Evolutionary conservation across 2,888 invertebrate genomes (phyloP).

Genomic region (Adelognathus sp.): DNA sequence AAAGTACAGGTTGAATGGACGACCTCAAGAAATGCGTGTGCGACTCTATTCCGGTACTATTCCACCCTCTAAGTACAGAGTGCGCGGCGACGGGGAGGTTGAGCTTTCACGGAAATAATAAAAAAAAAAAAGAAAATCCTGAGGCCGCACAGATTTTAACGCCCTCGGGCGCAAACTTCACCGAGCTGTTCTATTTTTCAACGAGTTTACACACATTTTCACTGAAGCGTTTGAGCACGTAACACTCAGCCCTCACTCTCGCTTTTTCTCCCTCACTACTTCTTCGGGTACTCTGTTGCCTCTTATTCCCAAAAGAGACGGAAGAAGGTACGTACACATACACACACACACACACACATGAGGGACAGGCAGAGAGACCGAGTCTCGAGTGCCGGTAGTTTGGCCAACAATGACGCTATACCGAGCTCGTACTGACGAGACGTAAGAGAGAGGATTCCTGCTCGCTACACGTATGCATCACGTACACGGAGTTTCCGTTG

Average conservation of each 20-base stretch:
- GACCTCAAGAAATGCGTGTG: not conserved
- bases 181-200: constrained; percentile 74
- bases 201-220: constrained; percentile 67
- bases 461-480: constrained; percentile 35
- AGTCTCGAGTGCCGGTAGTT: constrained; percentile 73
- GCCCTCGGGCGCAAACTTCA: constrained; percentile 67
- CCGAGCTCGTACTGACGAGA: constrained; percentile 37
- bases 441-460: constrained; percentile 32
- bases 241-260: constrained; percentile 67
- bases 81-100: constrained; percentile 47
- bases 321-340: not conserved
- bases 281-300: constrained; percentile 2
- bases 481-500: not conserved
- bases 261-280: constrained; percentile 12
- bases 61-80: constrained; percentile 22
- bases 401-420: constrained; percentile 73
- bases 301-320: not conserved
- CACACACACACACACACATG: not conserved
- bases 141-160: constrained; percentile 69
- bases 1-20: not conserved
- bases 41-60: not conserved
- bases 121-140: constrained; percentile 10
- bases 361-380: constrained; percentile 19
- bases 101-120: constrained; percentile 17
- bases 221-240: constrained; percentile 73